Conservation (phyloP, 2,888 invertebrate species). For the Caenorhabditis macrosperma region DNA sequence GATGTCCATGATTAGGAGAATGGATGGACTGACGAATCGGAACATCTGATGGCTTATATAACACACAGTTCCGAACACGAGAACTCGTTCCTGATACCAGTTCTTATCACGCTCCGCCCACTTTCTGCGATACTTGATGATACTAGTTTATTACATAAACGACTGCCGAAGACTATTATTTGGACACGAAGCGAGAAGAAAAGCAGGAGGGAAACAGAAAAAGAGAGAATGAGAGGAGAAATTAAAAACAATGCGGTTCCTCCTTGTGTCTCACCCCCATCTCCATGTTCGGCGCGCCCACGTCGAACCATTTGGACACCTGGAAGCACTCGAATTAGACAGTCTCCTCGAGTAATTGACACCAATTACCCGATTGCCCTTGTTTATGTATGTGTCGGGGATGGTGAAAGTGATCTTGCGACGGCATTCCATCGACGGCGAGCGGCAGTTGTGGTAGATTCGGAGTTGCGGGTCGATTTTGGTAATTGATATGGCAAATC, state of each 20-base stretch:
- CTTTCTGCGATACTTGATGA: slow-evolving; percentile 11
- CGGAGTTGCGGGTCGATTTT: slow-evolving; percentile 64
- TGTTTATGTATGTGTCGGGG: slow-evolving; percentile 65
- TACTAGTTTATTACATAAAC: slow-evolving; percentile 27
- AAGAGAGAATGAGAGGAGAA: neutral
- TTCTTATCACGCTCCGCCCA: slow-evolving; percentile 33
- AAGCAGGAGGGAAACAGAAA: slow-evolving; percentile 7
- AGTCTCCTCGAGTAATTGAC: neutral
- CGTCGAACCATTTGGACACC: slow-evolving; percentile 65
- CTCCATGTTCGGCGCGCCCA: slow-evolving; percentile 68
- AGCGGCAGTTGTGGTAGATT: slow-evolving; percentile 63
- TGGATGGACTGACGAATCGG: slow-evolving; percentile 24
- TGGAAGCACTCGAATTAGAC: slow-evolving; percentile 30
- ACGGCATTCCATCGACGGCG: slow-evolving; percentile 52
- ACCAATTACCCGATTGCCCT: slow-evolving; percentile 54
- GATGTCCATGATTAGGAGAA: slow-evolving; percentile 61
- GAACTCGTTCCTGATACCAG: slow-evolving; percentile 35
- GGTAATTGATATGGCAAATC: slow-evolving; percentile 49
- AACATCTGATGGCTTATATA: neutral
- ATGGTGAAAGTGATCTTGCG: slow-evolving; percentile 66
- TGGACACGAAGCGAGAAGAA: too few relatives aligned
- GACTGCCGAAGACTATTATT: neutral
- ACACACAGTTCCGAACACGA: too few relatives aligned
- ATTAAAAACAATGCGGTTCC: slow-evolving; percentile 50
- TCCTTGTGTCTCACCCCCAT: slow-evolving; percentile 59